A percentile compares a stretch with the other conserved stretches of the same genome.
Conservation (phyloP, 2,797 vertebrate genomes). For the Enteromius unitaeniatus region DNA sequence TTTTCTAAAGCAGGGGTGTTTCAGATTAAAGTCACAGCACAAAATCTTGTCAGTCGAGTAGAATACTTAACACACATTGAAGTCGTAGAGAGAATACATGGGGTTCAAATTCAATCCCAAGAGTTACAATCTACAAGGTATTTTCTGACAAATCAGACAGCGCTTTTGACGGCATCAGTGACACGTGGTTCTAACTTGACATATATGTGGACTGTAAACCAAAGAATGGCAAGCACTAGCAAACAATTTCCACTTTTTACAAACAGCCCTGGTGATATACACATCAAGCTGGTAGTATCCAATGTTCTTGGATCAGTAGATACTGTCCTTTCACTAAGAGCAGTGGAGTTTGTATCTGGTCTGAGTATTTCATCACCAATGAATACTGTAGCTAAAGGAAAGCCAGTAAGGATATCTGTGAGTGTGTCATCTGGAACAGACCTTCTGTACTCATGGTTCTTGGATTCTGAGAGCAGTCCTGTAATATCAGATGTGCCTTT, state of each 20-base stretch:
- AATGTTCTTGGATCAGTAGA: constrained; percentile 73
- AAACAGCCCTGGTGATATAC: constrained; percentile 68
- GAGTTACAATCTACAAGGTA: constrained; percentile 67
- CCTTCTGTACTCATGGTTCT: constrained; percentile 76
- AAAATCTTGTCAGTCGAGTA: constrained; percentile 71
- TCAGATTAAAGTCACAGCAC: constrained; percentile 69
- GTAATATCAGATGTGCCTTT: constrained; percentile 66
- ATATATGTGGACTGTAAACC: constrained; percentile 72
- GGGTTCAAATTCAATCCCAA: constrained; percentile 68
- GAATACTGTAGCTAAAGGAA: constrained; percentile 62
- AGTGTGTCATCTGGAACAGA: constrained; percentile 72
- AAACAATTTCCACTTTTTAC: constrained; percentile 64
- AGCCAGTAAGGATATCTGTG: constrained; percentile 72
- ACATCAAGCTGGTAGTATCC: constrained; percentile 70
- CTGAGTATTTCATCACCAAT: constrained; percentile 61
- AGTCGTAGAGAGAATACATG: constrained; percentile 76
- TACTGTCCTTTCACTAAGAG: constrained; percentile 62
- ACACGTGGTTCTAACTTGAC: constrained; percentile 75
- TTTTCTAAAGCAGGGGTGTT: constrained; percentile 74
- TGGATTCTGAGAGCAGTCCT: constrained; percentile 57
- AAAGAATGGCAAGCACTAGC: constrained; percentile 53
- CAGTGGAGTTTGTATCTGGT: constrained; percentile 68
- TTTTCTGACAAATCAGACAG: constrained; percentile 67
- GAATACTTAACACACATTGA: constrained; percentile 69
- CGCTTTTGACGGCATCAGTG: constrained; percentile 68